Evolutionary conservation across 2,797 vertebrate species (phyloP), one percentile per base, ranked within the genome.

Genomic region (Clarias fuscus): DNA sequence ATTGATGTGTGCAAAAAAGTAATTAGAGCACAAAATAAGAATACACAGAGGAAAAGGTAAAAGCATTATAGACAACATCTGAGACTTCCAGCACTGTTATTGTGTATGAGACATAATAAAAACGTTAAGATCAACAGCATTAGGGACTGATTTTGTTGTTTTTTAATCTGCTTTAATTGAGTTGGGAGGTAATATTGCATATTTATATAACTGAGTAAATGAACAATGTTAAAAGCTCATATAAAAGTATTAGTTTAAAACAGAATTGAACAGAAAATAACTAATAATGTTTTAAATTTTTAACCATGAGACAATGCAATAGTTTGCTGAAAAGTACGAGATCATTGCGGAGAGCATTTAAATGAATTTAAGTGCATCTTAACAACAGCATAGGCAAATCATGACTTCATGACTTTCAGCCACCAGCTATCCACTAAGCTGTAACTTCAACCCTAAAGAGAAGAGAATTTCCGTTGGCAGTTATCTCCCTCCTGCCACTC

Each of bases 1-100:
- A 84, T 18, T 18, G 27, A 78, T 68, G 30, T 59, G 53, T 85
- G 59, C 11, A 80, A 37, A 80, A 48, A 53, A 40, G 11, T 68
- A 59, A 40, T 2, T 77, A n/a, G 37, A 62, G 58, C 33, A 62
- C 48, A 61, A 70, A 33, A 20, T 20, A 2, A 76, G 18, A 48
- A 65, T 5, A 20, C 72, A 75, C 59, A 27, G n/a, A 48, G 59
- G 10, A 76, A 64, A 48, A 65, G 17, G 13, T 53, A 62, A 18
- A 37, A 48, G 13, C 0, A 61, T 11, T 61, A 62, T 27, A 62
- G n/a, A 30, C 10, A 48, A 43, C 7, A 64, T n/a, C 40, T 67
- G 37, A 81, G 37, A 81, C 7, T 65, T 27, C 62, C 14, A 17
- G 4, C 7, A 40, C n/a, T 79, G 20, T 79, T 79, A 40, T 79